A percentile compares a stretch with the other conserved stretches of the same genome.
These are phyloP conservation scores for Acipenser oxyrinchus DNA, from an alignment of 2,797 vertebrate genomes.

Conservation along the genomic window DNA sequence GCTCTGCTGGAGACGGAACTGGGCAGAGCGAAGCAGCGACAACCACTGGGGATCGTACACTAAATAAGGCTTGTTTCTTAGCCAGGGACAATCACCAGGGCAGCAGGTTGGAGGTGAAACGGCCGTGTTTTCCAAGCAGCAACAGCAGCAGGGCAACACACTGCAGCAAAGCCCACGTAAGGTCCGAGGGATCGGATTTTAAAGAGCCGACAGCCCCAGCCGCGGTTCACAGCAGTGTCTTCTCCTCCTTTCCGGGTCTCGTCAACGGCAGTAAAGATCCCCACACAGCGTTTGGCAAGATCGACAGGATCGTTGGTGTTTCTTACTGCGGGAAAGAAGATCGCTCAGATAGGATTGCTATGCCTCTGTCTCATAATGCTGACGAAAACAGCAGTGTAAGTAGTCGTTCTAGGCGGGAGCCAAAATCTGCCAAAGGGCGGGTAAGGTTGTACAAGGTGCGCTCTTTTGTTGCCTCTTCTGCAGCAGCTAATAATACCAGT, in stretches of 20 bases:
- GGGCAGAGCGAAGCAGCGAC: conserved; percentile 16
- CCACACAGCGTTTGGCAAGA: too few relatives aligned
- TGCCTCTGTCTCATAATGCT: conserved; percentile 15
- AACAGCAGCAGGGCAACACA: conserved; percentile 7
- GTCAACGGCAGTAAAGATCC: too few relatives aligned
- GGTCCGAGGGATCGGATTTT: too few relatives aligned
- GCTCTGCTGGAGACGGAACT: conserved; percentile 2
- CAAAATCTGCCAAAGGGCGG: conserved; percentile 29
- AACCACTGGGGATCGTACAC: conserved; percentile 20
- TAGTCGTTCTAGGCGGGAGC: conserved; percentile 20
- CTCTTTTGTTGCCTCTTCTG: conserved; percentile 25
- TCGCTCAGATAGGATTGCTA: conserved; percentile 9
- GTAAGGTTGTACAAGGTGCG: conserved; percentile 33
- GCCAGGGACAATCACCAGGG: conserved; percentile 29
- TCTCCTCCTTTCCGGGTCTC: too few relatives aligned
- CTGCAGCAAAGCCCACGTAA: conserved; percentile 20
- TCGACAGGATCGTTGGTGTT: too few relatives aligned
- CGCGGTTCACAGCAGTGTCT: too few relatives aligned
- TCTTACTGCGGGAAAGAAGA: conserved; percentile 9
- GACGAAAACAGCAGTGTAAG: conserved; percentile 12
- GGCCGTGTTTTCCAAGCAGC: conserved; percentile 30
- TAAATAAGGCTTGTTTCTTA: conserved; percentile 12
- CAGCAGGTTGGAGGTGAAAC: conserved; percentile 29
- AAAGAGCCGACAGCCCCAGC: too few relatives aligned
- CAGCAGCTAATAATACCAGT: conserved; percentile 20